These are phyloP conservation scores for Catharus ustulatus DNA, from an alignment of 2,797 vertebrate species.

Conservation along the genomic window DNA sequence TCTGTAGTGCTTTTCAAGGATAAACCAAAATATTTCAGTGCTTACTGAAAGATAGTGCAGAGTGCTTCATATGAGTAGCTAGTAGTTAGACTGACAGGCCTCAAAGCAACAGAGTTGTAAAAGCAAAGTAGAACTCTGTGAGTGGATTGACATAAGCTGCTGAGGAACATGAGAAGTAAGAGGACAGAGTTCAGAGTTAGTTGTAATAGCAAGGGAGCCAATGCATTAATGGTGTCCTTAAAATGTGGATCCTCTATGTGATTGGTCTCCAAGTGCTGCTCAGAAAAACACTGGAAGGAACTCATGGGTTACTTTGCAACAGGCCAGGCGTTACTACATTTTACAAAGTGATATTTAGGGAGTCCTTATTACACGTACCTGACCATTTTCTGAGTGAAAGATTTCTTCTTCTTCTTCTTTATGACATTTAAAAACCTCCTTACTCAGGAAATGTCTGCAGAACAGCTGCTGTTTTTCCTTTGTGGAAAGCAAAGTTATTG, in stretches of 20 bases:
- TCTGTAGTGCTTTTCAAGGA: not conserved
- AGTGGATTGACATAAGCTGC: not conserved
- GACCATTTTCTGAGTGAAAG: slow-evolving; percentile 17
- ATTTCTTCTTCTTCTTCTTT: slow-evolving; percentile 8
- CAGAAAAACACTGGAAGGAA: not conserved
- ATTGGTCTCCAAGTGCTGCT: not conserved
- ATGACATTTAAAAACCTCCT: not conserved
- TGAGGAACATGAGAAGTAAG: not conserved
- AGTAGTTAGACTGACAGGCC: not conserved
- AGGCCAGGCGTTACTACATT: not conserved
- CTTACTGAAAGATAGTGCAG: not conserved
- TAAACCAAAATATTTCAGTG: not conserved
- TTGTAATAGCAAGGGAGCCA: not conserved
- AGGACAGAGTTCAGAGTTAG: not conserved
- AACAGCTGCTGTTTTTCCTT: not conserved
- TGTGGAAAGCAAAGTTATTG: not conserved
- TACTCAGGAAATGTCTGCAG: not conserved
- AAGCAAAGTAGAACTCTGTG: not conserved
- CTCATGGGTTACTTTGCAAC: not conserved
- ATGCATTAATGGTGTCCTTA: not conserved
- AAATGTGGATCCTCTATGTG: not conserved
- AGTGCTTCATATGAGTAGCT: not conserved
- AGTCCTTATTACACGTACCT: not conserved
- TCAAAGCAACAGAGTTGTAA: not conserved
- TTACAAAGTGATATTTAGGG: not conserved